These are phyloP conservation scores for Stegastes partitus DNA, from an alignment of 2,113 vertebrate genomes.

Conservation along the genomic window DNA sequence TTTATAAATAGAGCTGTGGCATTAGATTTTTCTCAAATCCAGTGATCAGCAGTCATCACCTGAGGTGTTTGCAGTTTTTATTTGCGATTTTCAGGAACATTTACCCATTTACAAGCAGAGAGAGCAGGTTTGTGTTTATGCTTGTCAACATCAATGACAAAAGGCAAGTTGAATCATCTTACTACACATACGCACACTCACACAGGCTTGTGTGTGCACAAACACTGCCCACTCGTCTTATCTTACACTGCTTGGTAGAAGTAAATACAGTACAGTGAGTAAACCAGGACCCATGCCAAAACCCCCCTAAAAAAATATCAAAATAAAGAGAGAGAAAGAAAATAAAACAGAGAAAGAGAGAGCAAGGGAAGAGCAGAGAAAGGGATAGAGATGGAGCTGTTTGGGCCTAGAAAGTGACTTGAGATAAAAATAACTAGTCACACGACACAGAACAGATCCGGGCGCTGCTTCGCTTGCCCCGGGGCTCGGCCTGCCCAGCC, in stretches of 20 bases:
- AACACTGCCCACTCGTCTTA: slow-evolving; percentile 62
- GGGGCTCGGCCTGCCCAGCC: slow-evolving; percentile 85
- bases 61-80: slow-evolving; percentile 9
- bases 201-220: slow-evolving; percentile 36
- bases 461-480: slow-evolving; percentile 82
- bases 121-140: slow-evolving; percentile 53
- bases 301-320: slow-evolving; percentile 26
- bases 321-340: slow-evolving; percentile 30
- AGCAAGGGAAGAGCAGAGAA: slow-evolving; percentile 6
- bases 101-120: slow-evolving; percentile 46
- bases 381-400: slow-evolving; percentile 74
- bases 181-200: slow-evolving; percentile 21
- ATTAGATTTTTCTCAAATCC: neutral
- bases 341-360: slow-evolving; percentile 35
- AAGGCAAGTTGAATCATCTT: slow-evolving; percentile 66
- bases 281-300: slow-evolving; percentile 61
- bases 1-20: neutral
- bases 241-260: slow-evolving; percentile 56
- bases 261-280: slow-evolving; percentile 65
- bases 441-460: slow-evolving; percentile 86
- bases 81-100: slow-evolving; percentile 44
- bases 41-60: slow-evolving; percentile 7
- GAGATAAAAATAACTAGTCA: slow-evolving; percentile 93
- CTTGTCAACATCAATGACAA: slow-evolving; percentile 71
- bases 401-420: slow-evolving; percentile 86